phyloP scores from a whole-genome alignment of 2,888 invertebrate species.

The Spatulosminthurus flaviceps region DNA sequence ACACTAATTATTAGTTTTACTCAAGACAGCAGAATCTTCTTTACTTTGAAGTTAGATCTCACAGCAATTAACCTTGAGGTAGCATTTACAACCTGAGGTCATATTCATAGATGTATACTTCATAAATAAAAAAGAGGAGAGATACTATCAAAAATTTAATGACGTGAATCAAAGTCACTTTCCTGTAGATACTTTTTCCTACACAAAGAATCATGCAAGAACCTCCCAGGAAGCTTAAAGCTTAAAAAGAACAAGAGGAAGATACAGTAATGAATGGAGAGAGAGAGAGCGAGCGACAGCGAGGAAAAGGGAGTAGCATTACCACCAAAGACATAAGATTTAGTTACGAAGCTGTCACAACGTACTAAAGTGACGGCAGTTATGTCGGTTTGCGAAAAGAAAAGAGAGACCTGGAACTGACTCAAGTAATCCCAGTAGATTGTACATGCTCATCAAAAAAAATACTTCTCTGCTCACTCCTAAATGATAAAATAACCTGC shows the following conservation, averaged over 20 bases:
- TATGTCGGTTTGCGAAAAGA: background rate
- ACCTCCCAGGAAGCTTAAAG: background rate
- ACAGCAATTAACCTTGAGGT: background rate
- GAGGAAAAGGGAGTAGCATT: background rate
- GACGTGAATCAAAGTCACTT: background rate
- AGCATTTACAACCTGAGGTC: background rate
- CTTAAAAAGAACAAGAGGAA: background rate
- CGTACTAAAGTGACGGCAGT: background rate
- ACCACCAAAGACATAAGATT: background rate
- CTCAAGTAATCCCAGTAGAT: background rate
- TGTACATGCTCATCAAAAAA: background rate
- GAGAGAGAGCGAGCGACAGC: background rate
- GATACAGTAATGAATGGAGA: background rate
- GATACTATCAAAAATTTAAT: constrained; percentile 7
- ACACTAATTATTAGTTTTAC: background rate
- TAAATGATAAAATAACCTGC: background rate
- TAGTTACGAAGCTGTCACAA: background rate
- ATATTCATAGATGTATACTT: too few relatives aligned
- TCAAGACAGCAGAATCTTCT: background rate
- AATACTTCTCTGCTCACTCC: background rate
- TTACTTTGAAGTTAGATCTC: background rate
- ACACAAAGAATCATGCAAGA: background rate
- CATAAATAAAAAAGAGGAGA: background rate
- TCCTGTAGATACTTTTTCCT: background rate
- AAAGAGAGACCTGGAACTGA: constrained; percentile 6